Conservation (phyloP, 1,140 invertebrate species). For the Bactericera cockerelli region DNA sequence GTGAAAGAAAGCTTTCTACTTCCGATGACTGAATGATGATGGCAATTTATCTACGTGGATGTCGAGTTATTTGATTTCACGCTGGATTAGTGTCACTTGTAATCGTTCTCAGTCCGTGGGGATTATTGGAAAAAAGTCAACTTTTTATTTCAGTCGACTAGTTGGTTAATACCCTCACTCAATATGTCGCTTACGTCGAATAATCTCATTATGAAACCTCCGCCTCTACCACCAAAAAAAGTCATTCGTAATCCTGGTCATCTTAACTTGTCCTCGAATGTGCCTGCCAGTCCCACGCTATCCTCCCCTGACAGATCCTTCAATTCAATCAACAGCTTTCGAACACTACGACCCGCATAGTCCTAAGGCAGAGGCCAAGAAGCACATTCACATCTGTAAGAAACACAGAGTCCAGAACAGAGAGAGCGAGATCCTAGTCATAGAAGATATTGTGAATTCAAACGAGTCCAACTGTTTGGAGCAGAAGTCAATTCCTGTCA, state of each 20-base stretch:
- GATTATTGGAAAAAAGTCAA: too few relatives aligned
- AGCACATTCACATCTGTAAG: neutral
- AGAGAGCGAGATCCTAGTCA: neutral
- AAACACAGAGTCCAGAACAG: neutral
- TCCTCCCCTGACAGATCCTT: neutral
- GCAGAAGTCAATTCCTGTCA: neutral
- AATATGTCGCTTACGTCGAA: neutral
- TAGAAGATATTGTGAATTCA: neutral
- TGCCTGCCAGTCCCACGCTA: neutral
- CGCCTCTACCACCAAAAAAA: neutral
- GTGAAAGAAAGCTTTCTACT: too few relatives aligned
- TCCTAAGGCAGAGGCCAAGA: neutral
- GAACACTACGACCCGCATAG: too few relatives aligned
- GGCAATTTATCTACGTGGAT: too few relatives aligned
- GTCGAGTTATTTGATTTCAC: too few relatives aligned
- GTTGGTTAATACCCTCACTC: too few relatives aligned
- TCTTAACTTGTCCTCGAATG: neutral
- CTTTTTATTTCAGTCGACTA: too few relatives aligned
- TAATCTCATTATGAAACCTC: neutral
- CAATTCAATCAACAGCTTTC: too few relatives aligned
- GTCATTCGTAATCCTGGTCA: neutral
- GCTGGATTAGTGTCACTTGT: too few relatives aligned
- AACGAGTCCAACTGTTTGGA: constrained; percentile 3
- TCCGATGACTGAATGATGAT: too few relatives aligned
- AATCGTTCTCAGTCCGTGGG: too few relatives aligned